These are phyloP conservation scores for Planococcus citri DNA, from an alignment of 1,140 invertebrate species.

Conservation along the genomic window DNA sequence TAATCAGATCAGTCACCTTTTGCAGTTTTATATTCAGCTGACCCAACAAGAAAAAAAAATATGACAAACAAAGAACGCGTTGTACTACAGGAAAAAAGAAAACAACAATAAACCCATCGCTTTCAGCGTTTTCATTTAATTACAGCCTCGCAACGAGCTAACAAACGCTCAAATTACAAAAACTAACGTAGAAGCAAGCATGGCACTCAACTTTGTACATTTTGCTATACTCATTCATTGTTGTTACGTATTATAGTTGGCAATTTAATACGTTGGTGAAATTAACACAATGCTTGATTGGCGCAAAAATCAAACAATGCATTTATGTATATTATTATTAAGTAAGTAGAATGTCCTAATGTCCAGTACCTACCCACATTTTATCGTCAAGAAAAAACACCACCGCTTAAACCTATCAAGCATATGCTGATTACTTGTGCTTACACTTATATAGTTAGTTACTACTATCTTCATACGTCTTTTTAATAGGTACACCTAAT, in stretches of 20 bases:
- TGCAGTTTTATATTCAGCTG: neutral
- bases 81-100: neutral
- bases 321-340: no score
- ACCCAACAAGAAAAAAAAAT: neutral
- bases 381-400: no score
- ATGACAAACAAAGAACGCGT: neutral
- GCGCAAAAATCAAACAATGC: no score
- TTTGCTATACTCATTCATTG: neutral
- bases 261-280: no score
- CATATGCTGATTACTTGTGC: no score
- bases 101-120: neutral
- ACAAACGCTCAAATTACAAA: neutral
- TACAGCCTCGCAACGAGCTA: neutral
- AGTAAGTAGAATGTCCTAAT: no score
- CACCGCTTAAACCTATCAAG: no score
- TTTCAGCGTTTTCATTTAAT: neutral
- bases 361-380: no score
- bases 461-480: no score
- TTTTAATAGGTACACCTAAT: no score
- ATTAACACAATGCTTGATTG: no score
- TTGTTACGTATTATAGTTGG: neutral
- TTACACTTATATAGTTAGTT: no score
- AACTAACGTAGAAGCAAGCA: neutral
- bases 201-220: neutral
- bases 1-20: neutral